These are phyloP conservation scores for Nesometra sesokonis DNA, from an alignment of 35 echinoderm and acorn worm genomes.

Conservation along the genomic window DNA sequence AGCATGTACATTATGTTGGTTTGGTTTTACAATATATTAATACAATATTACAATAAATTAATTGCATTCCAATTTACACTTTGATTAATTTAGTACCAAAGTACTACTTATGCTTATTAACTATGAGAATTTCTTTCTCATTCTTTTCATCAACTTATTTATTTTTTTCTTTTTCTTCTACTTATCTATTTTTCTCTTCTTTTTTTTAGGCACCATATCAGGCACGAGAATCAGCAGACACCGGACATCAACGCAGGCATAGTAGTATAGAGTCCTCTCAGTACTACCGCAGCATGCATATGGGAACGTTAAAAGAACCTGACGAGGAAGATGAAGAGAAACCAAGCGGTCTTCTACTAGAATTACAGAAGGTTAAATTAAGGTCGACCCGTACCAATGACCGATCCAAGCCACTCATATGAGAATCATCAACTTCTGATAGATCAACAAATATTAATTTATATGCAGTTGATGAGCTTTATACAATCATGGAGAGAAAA, in stretches of 20 bases:
- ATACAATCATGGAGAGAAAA: background rate
- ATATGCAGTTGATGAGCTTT: background rate
- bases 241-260: background rate
- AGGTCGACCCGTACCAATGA: background rate
- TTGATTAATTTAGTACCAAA: too few relatives aligned
- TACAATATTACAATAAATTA: too few relatives aligned
- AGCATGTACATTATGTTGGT: too few relatives aligned
- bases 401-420: background rate
- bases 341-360: background rate
- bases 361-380: background rate
- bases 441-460: background rate
- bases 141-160: too few relatives aligned
- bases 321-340: background rate
- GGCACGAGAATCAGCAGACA: background rate
- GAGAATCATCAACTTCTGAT: background rate
- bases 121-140: too few relatives aligned
- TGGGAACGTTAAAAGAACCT: background rate
- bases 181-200: too few relatives aligned
- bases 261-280: background rate
- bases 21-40: too few relatives aligned
- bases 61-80: too few relatives aligned
- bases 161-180: too few relatives aligned
- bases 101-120: too few relatives aligned
- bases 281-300: background rate
- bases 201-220: background rate